Conservation (phyloP, 2,888 invertebrate species). For the Lacanobia oleracea region DNA sequence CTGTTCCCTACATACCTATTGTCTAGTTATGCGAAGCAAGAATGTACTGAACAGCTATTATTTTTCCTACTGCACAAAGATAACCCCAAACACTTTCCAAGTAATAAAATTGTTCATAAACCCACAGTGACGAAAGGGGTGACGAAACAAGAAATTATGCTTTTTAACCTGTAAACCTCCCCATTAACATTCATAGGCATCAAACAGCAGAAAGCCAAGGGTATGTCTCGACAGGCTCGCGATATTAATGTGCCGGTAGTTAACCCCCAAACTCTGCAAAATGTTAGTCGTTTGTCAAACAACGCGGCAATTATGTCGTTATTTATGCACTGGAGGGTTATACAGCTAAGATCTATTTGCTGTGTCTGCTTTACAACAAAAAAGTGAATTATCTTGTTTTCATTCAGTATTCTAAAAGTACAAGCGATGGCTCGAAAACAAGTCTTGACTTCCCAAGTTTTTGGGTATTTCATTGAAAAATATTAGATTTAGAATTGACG, state of each 20-base stretch:
- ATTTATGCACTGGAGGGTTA: constrained; percentile 82
- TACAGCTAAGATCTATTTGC: constrained; percentile 77
- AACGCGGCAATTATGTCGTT: constrained; percentile 85
- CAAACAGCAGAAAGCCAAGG: constrained; percentile 51
- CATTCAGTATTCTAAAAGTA: neutral
- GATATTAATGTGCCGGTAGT: constrained; percentile 65
- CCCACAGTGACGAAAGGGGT: constrained; percentile 18
- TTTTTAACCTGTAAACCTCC: constrained; percentile 45
- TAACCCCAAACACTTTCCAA: neutral
- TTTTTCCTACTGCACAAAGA: neutral
- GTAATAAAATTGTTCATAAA: constrained; percentile 2
- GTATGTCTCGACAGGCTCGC: constrained; percentile 55
- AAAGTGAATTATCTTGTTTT: constrained; percentile 36
- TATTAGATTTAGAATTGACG: no score
- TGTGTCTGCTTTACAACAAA: constrained; percentile 55
- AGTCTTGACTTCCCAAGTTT: neutral
- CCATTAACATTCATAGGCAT: constrained; percentile 51
- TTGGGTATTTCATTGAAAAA: neutral
- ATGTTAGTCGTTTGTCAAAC: constrained; percentile 85
- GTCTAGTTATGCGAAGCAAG: neutral
- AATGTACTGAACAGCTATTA: neutral
- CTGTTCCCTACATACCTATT: no score
- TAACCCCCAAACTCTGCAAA: constrained; percentile 77
- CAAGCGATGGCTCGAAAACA: neutral
- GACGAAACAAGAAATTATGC: constrained; percentile 38